Evolutionary conservation across 1,140 invertebrate species (phyloP).

Genomic region (Saccostrea cuccullata): DNA sequence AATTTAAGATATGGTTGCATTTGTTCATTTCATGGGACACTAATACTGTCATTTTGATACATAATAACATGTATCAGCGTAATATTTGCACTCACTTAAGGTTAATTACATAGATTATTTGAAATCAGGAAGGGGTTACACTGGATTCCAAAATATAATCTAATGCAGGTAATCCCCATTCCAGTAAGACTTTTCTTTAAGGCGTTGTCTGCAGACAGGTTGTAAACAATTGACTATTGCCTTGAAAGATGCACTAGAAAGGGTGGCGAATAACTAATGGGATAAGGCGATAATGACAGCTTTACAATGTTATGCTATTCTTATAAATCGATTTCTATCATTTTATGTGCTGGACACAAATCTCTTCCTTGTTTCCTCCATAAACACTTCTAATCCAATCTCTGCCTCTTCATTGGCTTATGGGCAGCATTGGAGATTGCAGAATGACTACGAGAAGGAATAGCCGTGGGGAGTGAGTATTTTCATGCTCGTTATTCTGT

Average conservation of each 20-base stretch:
- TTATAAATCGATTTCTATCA: conserved; percentile 1
- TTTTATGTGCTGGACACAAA: conserved; percentile 24
- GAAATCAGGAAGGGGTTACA: not conserved
- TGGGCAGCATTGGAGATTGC: not conserved
- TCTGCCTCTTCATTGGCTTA: conserved; percentile 15
- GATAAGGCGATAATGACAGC: conserved; percentile 19
- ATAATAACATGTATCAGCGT: too few relatives aligned
- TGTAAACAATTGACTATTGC: not conserved
- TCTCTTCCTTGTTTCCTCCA: conserved; percentile 10
- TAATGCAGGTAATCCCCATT: not conserved
- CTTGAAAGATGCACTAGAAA: not conserved
- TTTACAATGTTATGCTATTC: not conserved
- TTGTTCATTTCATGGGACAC: too few relatives aligned
- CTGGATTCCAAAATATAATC: not conserved
- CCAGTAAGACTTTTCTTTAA: not conserved
- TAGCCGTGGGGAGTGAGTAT: conserved; percentile 4
- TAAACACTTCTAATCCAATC: not conserved
- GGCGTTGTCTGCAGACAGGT: not conserved
- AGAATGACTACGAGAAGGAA: conserved; percentile 17
- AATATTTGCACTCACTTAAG: too few relatives aligned
- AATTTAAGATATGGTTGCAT: too few relatives aligned
- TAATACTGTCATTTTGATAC: too few relatives aligned
- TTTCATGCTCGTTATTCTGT: not conserved
- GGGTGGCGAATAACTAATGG: not conserved
- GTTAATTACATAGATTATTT: too few relatives aligned